These are phyloP conservation scores for Argyrosomus japonicus DNA, from an alignment of 2,113 vertebrate species.

Conservation along the genomic window DNA sequence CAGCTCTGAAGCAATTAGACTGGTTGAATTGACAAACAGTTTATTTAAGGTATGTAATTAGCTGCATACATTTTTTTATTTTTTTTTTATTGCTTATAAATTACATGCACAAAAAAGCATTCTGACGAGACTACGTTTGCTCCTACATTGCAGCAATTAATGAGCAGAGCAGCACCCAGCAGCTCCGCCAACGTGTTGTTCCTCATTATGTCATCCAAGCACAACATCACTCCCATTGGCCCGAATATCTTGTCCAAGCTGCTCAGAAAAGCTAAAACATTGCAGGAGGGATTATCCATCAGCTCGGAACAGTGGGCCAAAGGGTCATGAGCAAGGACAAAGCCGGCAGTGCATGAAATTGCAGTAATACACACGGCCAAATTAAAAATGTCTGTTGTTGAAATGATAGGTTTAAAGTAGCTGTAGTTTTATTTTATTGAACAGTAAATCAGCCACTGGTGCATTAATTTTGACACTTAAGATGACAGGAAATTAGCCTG, in stretches of 20 bases:
- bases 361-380: conserved; percentile 36
- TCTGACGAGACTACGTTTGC: conserved; percentile 29
- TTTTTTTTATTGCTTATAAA: conserved; percentile 35
- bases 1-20: conserved; percentile 34
- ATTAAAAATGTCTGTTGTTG: conserved; percentile 52
- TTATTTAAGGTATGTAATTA: conserved; percentile 56
- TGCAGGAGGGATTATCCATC: conserved; percentile 36
- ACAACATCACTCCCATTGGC: conserved; percentile 51
- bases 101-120: conserved; percentile 26
- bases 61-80: background rate
- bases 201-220: conserved; percentile 53
- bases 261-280: conserved; percentile 37
- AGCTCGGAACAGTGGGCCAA: conserved; percentile 35
- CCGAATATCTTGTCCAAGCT: conserved; percentile 49
- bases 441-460: conserved; percentile 17
- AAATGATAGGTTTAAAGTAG: conserved; percentile 52
- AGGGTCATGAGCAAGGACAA: conserved; percentile 65
- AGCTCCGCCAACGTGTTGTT: conserved; percentile 17
- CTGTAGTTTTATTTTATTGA: conserved; percentile 16
- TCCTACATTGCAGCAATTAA: conserved; percentile 42
- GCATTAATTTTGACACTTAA: conserved; percentile 39
- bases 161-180: conserved; percentile 21
- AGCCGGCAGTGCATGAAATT: conserved; percentile 67
- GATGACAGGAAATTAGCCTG: conserved; percentile 23
- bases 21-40: conserved; percentile 27